phyloP scores from a whole-genome alignment of 1,140 invertebrate species.

The Danaus melanippus region DNA sequence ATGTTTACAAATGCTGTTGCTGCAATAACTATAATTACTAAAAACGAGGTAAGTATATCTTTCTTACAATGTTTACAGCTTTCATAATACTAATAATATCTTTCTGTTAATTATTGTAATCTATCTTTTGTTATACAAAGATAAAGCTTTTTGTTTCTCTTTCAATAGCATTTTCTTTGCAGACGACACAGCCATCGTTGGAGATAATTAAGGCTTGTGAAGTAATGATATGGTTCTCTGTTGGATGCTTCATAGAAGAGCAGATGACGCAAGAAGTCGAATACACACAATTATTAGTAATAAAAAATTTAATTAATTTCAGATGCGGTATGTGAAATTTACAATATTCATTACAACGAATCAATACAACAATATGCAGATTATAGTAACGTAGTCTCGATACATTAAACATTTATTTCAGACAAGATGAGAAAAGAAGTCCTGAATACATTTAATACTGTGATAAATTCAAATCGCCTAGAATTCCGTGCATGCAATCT shows the following conservation, averaged over 20 bases:
- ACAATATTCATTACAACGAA: conserved; percentile 1
- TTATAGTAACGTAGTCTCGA: neutral
- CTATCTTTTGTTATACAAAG: neutral
- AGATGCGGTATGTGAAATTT: conserved; percentile 35
- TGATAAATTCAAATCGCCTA: conserved; percentile 34
- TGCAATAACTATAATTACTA: conserved; percentile 36
- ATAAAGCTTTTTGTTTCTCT: conserved; percentile 2
- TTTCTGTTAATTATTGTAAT: too few relatives aligned
- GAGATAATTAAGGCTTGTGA: conserved; percentile 25
- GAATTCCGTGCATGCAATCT: conserved; percentile 43
- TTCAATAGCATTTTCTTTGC: conserved; percentile 14
- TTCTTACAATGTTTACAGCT: too few relatives aligned
- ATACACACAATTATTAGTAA: conserved; percentile 35
- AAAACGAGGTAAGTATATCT: conserved; percentile 28
- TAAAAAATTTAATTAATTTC: conserved; percentile 47
- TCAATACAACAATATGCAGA: neutral
- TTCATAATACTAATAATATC: neutral
- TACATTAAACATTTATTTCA: conserved; percentile 18
- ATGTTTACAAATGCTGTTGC: conserved; percentile 47
- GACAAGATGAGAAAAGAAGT: conserved; percentile 30
- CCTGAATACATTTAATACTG: conserved; percentile 38
- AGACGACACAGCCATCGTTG: conserved; percentile 33
- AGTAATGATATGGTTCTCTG: conserved; percentile 36
- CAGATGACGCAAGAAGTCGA: conserved; percentile 43
- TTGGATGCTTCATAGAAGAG: conserved; percentile 36